Evolutionary conservation across 2,113 vertebrate genomes (phyloP).

Genomic region (Phalacrocorax brasilianus): DNA sequence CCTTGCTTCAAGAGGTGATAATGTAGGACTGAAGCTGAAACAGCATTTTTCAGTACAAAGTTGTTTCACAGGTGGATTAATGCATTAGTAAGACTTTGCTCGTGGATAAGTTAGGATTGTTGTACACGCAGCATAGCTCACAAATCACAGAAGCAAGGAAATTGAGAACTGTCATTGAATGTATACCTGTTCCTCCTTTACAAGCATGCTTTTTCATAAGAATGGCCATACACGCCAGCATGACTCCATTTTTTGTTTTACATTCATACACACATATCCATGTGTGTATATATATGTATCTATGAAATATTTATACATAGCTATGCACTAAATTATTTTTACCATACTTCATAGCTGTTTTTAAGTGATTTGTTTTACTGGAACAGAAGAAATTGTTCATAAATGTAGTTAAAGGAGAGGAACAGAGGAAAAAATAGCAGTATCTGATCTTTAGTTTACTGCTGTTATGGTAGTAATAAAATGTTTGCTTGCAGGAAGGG

Average conservation of each 20-base stretch:
- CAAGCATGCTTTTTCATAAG: background rate
- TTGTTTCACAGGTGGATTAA: background rate
- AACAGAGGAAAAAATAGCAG: background rate
- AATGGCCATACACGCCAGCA: background rate
- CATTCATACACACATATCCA: background rate
- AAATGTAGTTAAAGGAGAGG: background rate
- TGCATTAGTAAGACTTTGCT: background rate
- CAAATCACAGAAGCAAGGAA: background rate
- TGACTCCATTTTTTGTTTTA: background rate
- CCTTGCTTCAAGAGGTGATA: background rate
- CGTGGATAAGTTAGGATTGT: background rate
- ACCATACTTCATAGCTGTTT: background rate
- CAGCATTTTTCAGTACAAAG: background rate
- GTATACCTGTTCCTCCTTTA: background rate
- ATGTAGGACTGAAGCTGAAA: background rate
- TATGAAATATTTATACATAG: background rate
- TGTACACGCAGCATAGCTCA: background rate
- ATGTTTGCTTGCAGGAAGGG: background rate
- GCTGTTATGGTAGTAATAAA: background rate
- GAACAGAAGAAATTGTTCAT: background rate
- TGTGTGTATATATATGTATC: too few species aligned
- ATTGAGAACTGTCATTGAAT: background rate
- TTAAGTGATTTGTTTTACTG: background rate
- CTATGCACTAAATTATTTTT: background rate
- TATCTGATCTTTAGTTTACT: background rate